Conservation (phyloP, 2,888 invertebrate species). For the Thymelicus acteon region DNA sequence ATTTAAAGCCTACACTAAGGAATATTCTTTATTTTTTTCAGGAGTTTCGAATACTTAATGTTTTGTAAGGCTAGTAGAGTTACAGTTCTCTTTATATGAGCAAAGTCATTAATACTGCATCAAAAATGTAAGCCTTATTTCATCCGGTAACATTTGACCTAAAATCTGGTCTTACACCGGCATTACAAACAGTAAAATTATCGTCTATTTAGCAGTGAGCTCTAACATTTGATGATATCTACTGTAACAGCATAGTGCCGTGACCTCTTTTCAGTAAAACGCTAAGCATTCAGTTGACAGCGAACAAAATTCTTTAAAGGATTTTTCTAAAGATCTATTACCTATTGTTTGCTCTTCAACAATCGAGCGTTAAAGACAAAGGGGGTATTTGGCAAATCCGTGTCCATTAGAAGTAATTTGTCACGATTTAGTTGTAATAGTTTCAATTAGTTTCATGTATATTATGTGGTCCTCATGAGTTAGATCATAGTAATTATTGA, state of each 20-base stretch:
- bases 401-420: constrained; percentile 5
- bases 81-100: background rate
- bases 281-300: constrained; percentile 24
- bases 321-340: constrained; percentile 37
- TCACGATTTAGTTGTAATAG: background rate
- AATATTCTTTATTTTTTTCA: too few relatives aligned
- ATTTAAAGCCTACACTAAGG: too few relatives aligned
- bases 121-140: background rate
- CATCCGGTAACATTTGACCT: constrained; percentile 6
- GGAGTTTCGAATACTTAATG: too few relatives aligned
- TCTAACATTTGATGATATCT: constrained; percentile 34
- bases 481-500: too few relatives aligned
- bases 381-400: background rate
- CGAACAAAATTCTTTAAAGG: constrained; percentile 21
- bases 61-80: too few relatives aligned
- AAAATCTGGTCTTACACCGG: background rate
- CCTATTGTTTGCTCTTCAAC: constrained; percentile 35
- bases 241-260: constrained; percentile 27
- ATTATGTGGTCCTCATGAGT: too few relatives aligned
- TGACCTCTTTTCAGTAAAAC: constrained; percentile 44
- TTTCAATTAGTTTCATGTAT: too few relatives aligned
- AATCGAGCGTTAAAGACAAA: constrained; percentile 14
- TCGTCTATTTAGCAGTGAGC: constrained; percentile 40
- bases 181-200: constrained; percentile 39
- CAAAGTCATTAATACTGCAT: background rate